Evolutionary conservation across 2,113 vertebrate species (phyloP).

Genomic region (Bagarius yarrelli): DNA sequence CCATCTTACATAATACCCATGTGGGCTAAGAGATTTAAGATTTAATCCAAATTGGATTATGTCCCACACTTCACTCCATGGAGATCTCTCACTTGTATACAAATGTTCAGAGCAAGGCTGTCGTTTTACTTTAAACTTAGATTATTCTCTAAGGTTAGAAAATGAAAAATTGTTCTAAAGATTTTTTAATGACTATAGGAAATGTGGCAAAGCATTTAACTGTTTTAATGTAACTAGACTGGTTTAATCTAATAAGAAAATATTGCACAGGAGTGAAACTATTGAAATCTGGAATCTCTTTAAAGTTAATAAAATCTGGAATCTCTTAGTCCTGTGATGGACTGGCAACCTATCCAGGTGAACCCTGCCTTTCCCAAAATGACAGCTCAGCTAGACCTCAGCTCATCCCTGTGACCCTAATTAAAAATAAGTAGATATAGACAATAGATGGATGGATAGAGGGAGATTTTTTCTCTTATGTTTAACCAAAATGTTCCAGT

Average conservation of each 20-base stretch:
- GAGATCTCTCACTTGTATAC: slow-evolving; percentile 26
- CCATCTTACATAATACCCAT: slow-evolving; percentile 27
- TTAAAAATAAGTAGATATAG: no score
- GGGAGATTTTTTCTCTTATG: no score
- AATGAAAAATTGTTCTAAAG: not conserved
- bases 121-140: not conserved
- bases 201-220: not conserved
- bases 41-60: slow-evolving; percentile 42
- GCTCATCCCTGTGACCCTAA: no score
- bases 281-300: not conserved
- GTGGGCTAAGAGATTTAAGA: slow-evolving; percentile 22
- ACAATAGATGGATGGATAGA: no score
- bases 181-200: not conserved
- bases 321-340: no score
- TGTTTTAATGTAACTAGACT: not conserved
- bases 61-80: slow-evolving; percentile 18
- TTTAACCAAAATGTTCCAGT: no score
- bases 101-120: not conserved
- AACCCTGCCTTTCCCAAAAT: no score
- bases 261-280: not conserved
- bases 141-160: not conserved
- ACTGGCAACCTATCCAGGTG: no score
- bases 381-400: no score
- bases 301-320: no score
- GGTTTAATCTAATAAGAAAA: not conserved